phyloP scores from a whole-genome alignment of 2,113 vertebrate species.

The Brachyhypopomus gauderio region DNA sequence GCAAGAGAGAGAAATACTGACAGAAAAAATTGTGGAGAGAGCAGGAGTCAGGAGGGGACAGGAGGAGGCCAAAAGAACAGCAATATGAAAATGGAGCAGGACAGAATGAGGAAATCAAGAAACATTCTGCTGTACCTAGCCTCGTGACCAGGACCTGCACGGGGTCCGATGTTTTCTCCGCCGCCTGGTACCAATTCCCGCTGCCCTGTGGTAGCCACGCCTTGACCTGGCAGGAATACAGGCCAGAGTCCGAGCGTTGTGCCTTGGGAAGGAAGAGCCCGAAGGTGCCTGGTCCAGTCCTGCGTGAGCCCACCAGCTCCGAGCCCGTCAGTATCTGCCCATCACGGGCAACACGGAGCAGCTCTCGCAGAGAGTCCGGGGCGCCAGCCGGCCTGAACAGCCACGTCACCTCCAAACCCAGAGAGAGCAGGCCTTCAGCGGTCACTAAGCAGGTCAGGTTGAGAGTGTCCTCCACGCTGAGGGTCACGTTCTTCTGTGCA shows the following conservation, averaged over 20 bases:
- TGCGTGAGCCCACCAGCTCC: conserved; percentile 40
- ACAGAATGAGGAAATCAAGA: background rate
- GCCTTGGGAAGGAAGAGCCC: conserved; percentile 45
- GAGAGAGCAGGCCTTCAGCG: background rate
- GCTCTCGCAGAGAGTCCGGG: conserved; percentile 1
- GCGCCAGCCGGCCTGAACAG: conserved; percentile 10
- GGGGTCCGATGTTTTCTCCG: conserved; percentile 50
- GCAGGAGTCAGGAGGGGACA: background rate
- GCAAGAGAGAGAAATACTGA: background rate
- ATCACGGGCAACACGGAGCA: conserved; percentile 50
- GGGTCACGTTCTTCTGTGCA: conserved; percentile 41
- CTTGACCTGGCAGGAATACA: conserved; percentile 52
- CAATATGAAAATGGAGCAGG: too few species aligned
- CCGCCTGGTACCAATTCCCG: conserved; percentile 52
- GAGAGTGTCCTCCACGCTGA: conserved; percentile 50
- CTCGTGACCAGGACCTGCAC: conserved; percentile 46
- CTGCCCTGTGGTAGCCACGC: conserved; percentile 48
- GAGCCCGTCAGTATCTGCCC: conserved; percentile 49
- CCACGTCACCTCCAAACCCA: conserved; percentile 56
- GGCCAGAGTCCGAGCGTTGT: conserved; percentile 51
- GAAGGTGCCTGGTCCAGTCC: conserved; percentile 26
- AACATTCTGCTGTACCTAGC: conserved; percentile 48
- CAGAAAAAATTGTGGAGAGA: too few species aligned
- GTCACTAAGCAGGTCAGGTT: conserved; percentile 53
- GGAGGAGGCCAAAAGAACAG: background rate